Conservation (phyloP, 1,140 invertebrate genomes). For the Andricus grossulariae region DNA sequence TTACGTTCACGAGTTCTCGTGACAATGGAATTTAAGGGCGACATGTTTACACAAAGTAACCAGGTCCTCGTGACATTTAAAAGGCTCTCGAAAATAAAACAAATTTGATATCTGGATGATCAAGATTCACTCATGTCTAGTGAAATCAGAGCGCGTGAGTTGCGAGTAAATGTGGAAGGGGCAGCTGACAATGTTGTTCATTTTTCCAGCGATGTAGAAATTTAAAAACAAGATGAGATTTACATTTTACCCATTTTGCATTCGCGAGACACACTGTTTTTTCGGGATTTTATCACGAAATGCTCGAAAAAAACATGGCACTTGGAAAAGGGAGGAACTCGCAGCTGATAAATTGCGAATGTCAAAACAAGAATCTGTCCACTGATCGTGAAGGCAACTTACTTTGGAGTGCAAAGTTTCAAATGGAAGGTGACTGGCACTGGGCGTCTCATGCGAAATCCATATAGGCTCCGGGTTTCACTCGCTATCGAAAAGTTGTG, state of each 20-base stretch:
- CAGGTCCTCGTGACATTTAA: not conserved
- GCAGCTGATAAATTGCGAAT: not conserved
- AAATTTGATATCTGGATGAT: not conserved
- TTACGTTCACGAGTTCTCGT: not conserved
- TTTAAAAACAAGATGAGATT: conserved; percentile 31
- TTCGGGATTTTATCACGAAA: not conserved
- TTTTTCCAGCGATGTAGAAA: not conserved
- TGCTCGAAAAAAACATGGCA: not conserved
- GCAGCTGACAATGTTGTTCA: not conserved
- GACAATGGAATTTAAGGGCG: not conserved
- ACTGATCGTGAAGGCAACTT: conserved; percentile 36
- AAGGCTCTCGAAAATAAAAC: not conserved
- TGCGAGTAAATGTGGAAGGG: conserved; percentile 8
- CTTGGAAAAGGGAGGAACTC: not conserved
- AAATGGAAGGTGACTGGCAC: conserved; percentile 45
- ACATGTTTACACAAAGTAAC: conserved; percentile 17
- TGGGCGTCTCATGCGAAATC: conserved; percentile 48
- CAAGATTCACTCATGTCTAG: not conserved
- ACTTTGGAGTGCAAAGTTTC: conserved; percentile 50
- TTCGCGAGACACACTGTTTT: not conserved
- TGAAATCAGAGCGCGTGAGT: conserved; percentile 15
- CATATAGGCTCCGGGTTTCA: conserved; percentile 41
- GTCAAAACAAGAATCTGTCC: conserved; percentile 13
- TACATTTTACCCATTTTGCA: conserved; percentile 32
- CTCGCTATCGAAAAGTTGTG: conserved; percentile 34